A percentile compares a stretch with the other conserved stretches of the same genome.
Conservation (phyloP, 2,113 vertebrate genomes). For the Ia io region DNA sequence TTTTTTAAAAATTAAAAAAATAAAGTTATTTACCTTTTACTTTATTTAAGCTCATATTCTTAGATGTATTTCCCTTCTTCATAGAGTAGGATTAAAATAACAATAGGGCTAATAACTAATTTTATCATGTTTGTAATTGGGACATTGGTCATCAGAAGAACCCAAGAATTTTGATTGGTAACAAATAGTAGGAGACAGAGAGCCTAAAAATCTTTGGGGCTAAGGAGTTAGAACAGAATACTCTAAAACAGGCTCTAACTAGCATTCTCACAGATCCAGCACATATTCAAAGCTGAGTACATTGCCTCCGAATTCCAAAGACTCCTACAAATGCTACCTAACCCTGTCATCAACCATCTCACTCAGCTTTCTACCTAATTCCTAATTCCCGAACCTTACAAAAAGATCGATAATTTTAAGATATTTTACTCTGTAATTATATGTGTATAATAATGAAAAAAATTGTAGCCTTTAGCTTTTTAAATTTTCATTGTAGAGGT, state of each 20-base stretch:
- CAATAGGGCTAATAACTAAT: neutral
- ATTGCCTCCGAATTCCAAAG: neutral
- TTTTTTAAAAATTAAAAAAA: too few species aligned
- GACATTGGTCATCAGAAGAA: neutral
- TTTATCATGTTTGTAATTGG: neutral
- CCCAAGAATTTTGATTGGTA: neutral
- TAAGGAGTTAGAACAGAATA: neutral
- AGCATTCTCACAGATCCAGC: neutral
- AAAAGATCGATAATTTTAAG: neutral
- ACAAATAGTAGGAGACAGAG: neutral
- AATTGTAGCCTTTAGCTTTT: neutral
- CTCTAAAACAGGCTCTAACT: neutral
- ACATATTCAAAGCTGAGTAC: neutral
- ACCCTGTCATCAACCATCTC: neutral
- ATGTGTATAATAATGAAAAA: constrained; percentile 5
- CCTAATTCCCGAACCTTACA: neutral
- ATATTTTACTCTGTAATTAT: neutral
- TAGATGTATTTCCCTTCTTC: constrained; percentile 19
- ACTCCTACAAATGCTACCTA: neutral
- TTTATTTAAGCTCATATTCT: neutral
- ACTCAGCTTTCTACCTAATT: neutral
- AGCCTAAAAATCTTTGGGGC: neutral
- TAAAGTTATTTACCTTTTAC: neutral
- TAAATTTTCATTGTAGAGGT: constrained; percentile 20
- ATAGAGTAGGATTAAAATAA: constrained; percentile 4